Conservation (phyloP, 2,113 vertebrate genomes). For the Struthio camelus region DNA sequence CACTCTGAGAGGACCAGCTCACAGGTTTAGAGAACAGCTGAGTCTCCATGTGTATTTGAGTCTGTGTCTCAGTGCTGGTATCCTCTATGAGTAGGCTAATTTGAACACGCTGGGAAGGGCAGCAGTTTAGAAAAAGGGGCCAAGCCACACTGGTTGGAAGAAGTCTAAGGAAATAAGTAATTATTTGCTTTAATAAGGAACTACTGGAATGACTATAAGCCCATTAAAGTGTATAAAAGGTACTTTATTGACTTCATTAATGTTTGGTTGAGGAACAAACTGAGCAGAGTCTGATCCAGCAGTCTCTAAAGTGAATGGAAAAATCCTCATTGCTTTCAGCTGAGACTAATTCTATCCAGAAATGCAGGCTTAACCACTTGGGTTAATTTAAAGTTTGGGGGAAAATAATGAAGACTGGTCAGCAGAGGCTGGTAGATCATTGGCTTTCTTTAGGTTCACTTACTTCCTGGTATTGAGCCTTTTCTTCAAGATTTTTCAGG, state of each 20-base stretch:
- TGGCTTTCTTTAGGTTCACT: neutral
- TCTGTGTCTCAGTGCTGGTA: conserved; percentile 6
- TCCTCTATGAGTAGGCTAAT: conserved; percentile 18
- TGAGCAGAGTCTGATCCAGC: neutral
- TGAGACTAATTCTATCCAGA: neutral
- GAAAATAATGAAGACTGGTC: neutral
- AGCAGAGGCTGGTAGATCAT: neutral
- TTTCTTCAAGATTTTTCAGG: neutral
- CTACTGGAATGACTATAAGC: conserved; percentile 23
- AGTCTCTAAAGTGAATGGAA: conserved; percentile 21
- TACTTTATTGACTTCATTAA: conserved; percentile 30
- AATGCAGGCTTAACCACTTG: neutral
- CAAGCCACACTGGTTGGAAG: conserved; percentile 1
- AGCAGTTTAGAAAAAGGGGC: neutral
- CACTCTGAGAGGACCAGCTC: neutral
- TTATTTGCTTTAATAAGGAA: neutral
- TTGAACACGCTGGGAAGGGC: neutral
- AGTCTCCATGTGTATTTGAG: neutral
- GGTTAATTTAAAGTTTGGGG: neutral
- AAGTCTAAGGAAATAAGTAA: neutral
- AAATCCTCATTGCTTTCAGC: neutral
- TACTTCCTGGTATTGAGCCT: neutral
- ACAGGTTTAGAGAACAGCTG: neutral
- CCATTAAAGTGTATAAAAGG: neutral
- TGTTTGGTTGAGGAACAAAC: conserved; percentile 21